phyloP scores from a whole-genome alignment of 2,888 invertebrate genomes.

The Pristionchus exspectatus region DNA sequence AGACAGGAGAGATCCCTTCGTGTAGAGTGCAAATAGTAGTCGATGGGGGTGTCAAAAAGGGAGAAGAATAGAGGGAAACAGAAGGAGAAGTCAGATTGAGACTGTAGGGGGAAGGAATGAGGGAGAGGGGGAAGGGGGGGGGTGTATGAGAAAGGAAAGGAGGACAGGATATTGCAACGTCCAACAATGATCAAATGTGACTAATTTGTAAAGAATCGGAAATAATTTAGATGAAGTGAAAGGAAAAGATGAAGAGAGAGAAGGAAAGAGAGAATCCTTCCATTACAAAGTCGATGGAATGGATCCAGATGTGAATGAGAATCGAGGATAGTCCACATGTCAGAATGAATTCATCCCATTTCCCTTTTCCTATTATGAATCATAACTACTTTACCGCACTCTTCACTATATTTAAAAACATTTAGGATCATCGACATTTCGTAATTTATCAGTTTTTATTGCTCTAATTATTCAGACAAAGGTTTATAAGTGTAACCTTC shows the following conservation, averaged over 20 bases:
- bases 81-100: conserved; percentile 16
- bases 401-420: no score
- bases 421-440: no score
- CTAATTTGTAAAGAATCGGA: not conserved
- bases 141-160: not conserved
- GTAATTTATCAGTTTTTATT: no score
- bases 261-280: not conserved
- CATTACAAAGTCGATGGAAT: conserved; percentile 21
- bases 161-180: conserved; percentile 13
- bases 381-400: not conserved
- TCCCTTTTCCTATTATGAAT: not conserved
- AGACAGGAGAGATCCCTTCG: conserved; percentile 24
- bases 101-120: conserved; percentile 12
- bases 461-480: no score
- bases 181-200: not conserved
- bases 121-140: not conserved
- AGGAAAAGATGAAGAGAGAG: not conserved
- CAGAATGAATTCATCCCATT: not conserved
- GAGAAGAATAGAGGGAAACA: conserved; percentile 27
- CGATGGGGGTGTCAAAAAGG: conserved; percentile 49
- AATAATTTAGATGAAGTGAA: not conserved
- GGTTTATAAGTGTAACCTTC: not conserved
- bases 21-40: conserved; percentile 47
- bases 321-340: conserved; percentile 3
- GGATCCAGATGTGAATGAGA: conserved; percentile 13